Evolutionary conservation across 2,797 vertebrate genomes (phyloP).

Genomic region (Sebastes minor): DNA sequence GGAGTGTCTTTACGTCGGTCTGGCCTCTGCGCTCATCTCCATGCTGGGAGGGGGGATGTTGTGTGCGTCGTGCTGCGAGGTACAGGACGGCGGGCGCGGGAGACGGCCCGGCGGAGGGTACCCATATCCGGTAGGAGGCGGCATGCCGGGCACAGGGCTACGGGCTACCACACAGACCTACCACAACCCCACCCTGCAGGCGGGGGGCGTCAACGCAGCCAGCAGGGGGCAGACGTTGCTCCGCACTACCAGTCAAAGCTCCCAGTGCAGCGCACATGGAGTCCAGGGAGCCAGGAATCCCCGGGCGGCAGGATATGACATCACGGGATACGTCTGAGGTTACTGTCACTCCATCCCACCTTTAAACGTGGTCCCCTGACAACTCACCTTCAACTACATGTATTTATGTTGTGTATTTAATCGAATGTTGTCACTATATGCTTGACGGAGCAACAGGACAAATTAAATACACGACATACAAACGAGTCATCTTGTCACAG

Average conservation of each 20-base stretch:
- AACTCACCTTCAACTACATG: background rate
- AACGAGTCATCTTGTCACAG: background rate
- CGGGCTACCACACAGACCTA: conserved; percentile 71
- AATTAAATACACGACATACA: background rate
- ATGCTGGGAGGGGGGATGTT: conserved; percentile 89
- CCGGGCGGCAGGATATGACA: conserved; percentile 77
- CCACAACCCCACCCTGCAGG: conserved; percentile 72
- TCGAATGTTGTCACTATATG: background rate
- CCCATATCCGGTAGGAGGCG: conserved; percentile 76
- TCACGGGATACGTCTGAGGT: conserved; percentile 84
- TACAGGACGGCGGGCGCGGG: conserved; percentile 35
- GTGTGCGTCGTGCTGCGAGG: conserved; percentile 85
- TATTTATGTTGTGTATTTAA: background rate
- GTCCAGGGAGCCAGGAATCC: conserved; percentile 58
- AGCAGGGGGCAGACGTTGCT: conserved; percentile 60
- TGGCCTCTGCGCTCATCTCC: conserved; percentile 88
- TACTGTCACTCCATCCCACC: background rate
- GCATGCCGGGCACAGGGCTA: conserved; percentile 12
- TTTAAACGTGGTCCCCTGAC: background rate
- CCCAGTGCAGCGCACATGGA: conserved; percentile 29
- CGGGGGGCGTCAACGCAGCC: conserved; percentile 16
- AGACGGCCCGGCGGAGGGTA: conserved; percentile 56
- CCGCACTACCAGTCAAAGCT: conserved; percentile 62
- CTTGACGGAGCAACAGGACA: background rate
- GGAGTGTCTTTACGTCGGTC: conserved; percentile 91